Percentiles rank a stretch among this genome's conserved stretches.
phyloP scores from a whole-genome alignment of 2,888 invertebrate species.

The Rhingia campestris region DNA sequence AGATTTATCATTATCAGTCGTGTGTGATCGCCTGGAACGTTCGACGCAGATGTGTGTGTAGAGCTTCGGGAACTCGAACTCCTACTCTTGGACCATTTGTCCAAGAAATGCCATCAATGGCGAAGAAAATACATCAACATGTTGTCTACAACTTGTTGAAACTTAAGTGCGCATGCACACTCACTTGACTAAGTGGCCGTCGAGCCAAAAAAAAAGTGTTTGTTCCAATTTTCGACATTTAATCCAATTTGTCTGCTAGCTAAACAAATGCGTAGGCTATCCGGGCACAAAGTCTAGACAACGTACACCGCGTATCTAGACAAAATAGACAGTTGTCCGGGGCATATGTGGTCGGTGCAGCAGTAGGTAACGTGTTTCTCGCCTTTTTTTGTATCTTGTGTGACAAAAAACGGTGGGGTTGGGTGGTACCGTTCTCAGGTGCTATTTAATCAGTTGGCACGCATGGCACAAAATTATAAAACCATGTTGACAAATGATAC shows the following conservation, averaged over 20 bases:
- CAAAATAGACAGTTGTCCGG: slow-evolving; percentile 42
- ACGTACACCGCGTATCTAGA: background rate
- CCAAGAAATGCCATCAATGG: no score
- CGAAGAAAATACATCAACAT: background rate
- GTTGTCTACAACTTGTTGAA: background rate
- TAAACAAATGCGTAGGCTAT: slow-evolving; percentile 64
- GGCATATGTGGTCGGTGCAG: slow-evolving; percentile 26
- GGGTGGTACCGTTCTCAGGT: slow-evolving; percentile 56
- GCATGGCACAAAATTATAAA: slow-evolving; percentile 23
- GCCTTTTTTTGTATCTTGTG: slow-evolving; percentile 2
- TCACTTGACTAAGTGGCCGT: slow-evolving; percentile 24
- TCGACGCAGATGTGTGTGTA: background rate
- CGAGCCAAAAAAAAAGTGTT: slow-evolving; percentile 25
- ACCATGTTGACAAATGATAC: slow-evolving; percentile 65
- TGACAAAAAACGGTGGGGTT: slow-evolving; percentile 44
- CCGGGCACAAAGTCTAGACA: slow-evolving; percentile 58
- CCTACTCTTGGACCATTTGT: background rate
- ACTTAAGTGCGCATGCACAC: background rate
- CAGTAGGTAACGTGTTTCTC: slow-evolving; percentile 42
- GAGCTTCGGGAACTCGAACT: background rate
- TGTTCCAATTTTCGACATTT: slow-evolving; percentile 74
- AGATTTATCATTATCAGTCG: slow-evolving; percentile 57
- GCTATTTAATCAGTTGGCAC: slow-evolving; percentile 48
- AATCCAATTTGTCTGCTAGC: slow-evolving; percentile 72
- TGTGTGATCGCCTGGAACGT: slow-evolving; percentile 31